Evolutionary conservation across 2,888 invertebrate species (phyloP), one percentile per base, ranked within the genome.

Genomic region (Platycheirus rosarum): DNA sequence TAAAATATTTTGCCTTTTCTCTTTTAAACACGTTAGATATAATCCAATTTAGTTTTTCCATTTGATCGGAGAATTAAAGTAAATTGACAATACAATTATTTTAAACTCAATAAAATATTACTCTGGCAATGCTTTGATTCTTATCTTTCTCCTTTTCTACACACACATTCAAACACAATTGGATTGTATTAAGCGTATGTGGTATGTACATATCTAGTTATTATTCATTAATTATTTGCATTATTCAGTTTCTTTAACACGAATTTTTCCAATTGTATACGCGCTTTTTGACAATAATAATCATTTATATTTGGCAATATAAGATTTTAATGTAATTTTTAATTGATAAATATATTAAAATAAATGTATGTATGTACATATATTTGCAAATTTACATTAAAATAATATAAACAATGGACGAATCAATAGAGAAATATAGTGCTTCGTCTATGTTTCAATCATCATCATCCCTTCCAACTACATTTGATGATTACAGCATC

Each of bases 361-460:
- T n/a, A n/a, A n/a, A n/a, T n/a, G n/a, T n/a, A n/a, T n/a, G n/a
- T n/a, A n/a, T n/a, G n/a, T n/a, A n/a, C n/a, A n/a, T n/a, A n/a
- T n/a, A n/a, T n/a, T n/a, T n/a, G n/a, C n/a, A n/a, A n/a, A n/a
- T n/a, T n/a, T n/a, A n/a, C n/a, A n/a, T n/a, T n/a, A n/a, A n/a
- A n/a, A n/a, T n/a, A n/a, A n/a, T 6, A 4, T 23, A 23, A 2
- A 35, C 32, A 42, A 62, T 44, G 51, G 35, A 63, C 20, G 62
- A 71, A 23, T 44, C 42, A 9, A 51, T 51, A 20, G 71, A 71
- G 2, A 63, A 71, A 53, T 44, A 18, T 16, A 62, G 62, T 26
- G 16, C 42, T 13, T 42, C 66, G 5, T 2, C 23, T 2, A 37
- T 29, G 9, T 68, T 55, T 44, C 55, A 40, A 20, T 23, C n/a